These are phyloP conservation scores for Abramis brama DNA, from an alignment of 2,113 vertebrate species.

Conservation along the genomic window DNA sequence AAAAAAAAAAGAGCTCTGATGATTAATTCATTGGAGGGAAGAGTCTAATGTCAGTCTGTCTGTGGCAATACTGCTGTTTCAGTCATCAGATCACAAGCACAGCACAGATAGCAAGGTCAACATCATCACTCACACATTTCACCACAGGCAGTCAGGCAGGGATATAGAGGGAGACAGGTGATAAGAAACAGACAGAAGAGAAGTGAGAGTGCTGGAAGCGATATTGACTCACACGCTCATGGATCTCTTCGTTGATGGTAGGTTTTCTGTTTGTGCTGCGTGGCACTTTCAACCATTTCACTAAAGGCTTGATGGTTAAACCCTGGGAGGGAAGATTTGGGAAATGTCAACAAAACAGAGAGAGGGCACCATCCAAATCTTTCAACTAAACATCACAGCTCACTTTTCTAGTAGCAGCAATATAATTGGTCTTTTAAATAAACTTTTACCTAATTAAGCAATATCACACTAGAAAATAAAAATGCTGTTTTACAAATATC, in stretches of 20 bases:
- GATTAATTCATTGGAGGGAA: constrained; percentile 58
- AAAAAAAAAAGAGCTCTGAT: constrained; percentile 32
- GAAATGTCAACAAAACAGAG: constrained; percentile 7
- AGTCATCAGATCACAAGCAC: constrained; percentile 14
- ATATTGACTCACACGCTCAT: constrained; percentile 85
- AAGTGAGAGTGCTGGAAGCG: background rate
- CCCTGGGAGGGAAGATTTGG: constrained; percentile 74
- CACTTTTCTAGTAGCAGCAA: background rate
- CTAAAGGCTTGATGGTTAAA: constrained; percentile 95
- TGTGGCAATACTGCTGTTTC: background rate
- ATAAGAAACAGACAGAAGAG: background rate
- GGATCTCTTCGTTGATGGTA: constrained; percentile 94
- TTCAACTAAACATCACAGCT: background rate
- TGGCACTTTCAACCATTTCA: constrained; percentile 96
- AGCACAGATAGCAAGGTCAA: constrained; percentile 35
- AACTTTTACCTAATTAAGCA: background rate
- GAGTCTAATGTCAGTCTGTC: constrained; percentile 30
- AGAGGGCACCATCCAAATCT: background rate
- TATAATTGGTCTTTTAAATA: background rate
- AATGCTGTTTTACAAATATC: background rate
- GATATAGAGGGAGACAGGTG: constrained; percentile 17
- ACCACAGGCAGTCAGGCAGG: background rate
- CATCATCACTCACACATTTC: constrained; percentile 18
- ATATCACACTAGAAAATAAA: background rate
- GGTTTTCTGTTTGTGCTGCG: constrained; percentile 91